Base-by-base conservation (phyloP, 2,113 vertebrate species). In the Morone saxatilis region DNA sequence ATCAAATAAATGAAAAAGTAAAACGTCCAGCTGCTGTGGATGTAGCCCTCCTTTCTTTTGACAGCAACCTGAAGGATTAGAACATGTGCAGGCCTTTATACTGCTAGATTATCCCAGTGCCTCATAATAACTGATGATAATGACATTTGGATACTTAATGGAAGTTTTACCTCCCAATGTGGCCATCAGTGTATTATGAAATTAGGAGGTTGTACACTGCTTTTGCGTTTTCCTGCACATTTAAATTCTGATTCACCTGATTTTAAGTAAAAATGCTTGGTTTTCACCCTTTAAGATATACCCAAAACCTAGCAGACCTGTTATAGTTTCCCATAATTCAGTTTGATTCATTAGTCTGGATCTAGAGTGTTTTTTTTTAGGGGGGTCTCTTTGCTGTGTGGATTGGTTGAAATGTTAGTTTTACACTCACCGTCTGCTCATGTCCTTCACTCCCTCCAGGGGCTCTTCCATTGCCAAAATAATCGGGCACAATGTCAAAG, bases 391-490 rank as follows among this genome's bases (percentile, higher is more conserved):
- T 31, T 31, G 31, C 31, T 31, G 31, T 31, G 31, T 31, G 31
- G 31, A 31, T 31, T 31, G 31, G 31, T 31, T 31, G 31, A 31
- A 31, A 31, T 31, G 31, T 31, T 31, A 31, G 31, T 31, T 31
- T 31, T 31, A 31, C 45, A 10, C 12, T 51, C 2, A 43, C 1
- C 19, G 61, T 65, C 31, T 53, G 9, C 48, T 19, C 47, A 3
- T 40, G 6, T 67, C 41, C 41, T 66, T 7, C 1, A 1, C 7
- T 78, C 57, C 8, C 43, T 74, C 4, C 88, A 97, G 96, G 95
- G 96, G 96, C 38, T 96, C 96, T 6, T 94, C 95, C 36, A 96
- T 96, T 69, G 95, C 97, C 78, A 97, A 95, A 90, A 97, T 97
- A 60, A 79, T 97, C 71, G 96, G 96, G 5, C 83, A 87, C 68